Evolutionary conservation across 2,797 vertebrate genomes (phyloP).

Genomic region (Myotis findleyi): DNA sequence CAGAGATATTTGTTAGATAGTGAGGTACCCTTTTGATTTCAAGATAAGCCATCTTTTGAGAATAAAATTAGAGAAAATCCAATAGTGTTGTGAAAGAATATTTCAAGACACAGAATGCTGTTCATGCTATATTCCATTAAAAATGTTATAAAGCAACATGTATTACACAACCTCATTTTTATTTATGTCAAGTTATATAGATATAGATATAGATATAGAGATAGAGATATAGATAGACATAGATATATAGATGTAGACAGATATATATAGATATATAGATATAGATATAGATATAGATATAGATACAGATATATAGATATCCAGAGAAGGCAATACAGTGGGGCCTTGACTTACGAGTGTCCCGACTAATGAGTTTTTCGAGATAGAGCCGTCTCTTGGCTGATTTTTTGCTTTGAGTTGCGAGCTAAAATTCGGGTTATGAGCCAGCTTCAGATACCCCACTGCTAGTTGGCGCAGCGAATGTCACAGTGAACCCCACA

Average conservation of each 20-base stretch:
- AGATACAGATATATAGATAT: background rate
- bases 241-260: background rate
- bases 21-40: slow-evolving; percentile 33
- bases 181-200: background rate
- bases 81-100: slow-evolving; percentile 29
- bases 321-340: background rate
- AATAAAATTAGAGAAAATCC: slow-evolving; percentile 61
- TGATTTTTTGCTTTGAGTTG: too few relatives aligned
- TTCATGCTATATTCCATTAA: background rate
- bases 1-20: slow-evolving; percentile 37
- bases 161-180: background rate
- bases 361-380: too few relatives aligned
- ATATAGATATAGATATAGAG: background rate
- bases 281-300: background rate
- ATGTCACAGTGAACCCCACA: too few relatives aligned
- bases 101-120: slow-evolving; percentile 31
- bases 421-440: too few relatives aligned
- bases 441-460: too few relatives aligned
- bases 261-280: background rate
- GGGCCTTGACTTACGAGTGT: too few relatives aligned
- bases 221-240: background rate
- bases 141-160: slow-evolving; percentile 34
- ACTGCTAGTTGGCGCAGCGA: too few relatives aligned
- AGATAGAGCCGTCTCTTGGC: too few relatives aligned
- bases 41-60: slow-evolving; percentile 53